A percentile compares a stretch with the other conserved stretches of the same genome.
phyloP scores from a whole-genome alignment of 1,140 invertebrate genomes.

The Cherax destructor region DNA sequence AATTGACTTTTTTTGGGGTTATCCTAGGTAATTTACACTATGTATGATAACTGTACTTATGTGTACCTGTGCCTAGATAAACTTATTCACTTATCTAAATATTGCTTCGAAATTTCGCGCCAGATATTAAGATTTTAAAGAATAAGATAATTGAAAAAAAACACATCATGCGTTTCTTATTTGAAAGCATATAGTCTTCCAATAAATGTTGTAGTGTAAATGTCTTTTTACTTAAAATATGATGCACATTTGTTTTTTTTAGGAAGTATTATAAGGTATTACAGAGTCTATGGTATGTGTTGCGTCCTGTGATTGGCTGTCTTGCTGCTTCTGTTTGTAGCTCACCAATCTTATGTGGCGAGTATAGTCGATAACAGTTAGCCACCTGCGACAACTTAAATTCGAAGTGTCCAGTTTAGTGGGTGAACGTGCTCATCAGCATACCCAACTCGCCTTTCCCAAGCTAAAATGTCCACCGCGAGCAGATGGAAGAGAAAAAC shows the following conservation, averaged over 20 bases:
- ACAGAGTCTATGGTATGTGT: conserved; percentile 18
- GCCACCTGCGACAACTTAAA: conserved; percentile 63
- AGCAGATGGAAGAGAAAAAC: neutral
- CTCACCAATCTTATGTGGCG: conserved; percentile 6
- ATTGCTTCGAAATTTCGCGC: conserved; percentile 30
- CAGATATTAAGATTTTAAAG: neutral
- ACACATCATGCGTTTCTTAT: neutral
- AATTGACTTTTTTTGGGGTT: too few species aligned
- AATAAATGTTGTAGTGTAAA: neutral
- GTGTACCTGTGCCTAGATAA: neutral
- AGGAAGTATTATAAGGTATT: neutral
- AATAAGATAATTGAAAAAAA: conserved; percentile 3
- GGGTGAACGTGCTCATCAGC: neutral
- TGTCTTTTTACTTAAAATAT: neutral
- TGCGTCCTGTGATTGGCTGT: conserved; percentile 32
- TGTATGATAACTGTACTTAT: too few species aligned
- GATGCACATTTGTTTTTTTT: neutral
- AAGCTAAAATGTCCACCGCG: neutral
- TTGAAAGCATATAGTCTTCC: neutral
- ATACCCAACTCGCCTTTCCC: neutral
- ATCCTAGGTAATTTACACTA: too few species aligned
- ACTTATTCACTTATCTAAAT: neutral
- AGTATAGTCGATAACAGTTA: conserved; percentile 42
- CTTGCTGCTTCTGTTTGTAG: conserved; percentile 46
- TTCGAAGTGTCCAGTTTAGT: neutral